Evolutionary conservation across 2,888 invertebrate genomes (phyloP).

Genomic region (Theretra japonica): DNA sequence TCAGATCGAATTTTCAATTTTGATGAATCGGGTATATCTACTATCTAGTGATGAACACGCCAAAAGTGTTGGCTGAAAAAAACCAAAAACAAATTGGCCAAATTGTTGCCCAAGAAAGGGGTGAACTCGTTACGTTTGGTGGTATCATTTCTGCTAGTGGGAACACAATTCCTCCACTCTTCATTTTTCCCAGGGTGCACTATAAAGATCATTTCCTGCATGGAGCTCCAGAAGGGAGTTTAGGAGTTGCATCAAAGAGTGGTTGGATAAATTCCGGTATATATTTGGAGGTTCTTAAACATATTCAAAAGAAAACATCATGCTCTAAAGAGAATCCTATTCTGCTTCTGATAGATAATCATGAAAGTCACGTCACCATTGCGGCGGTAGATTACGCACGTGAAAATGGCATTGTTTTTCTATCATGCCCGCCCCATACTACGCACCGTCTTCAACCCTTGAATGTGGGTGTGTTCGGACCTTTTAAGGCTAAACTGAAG

Average conservation of each 20-base stretch:
- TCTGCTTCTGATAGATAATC: not conserved
- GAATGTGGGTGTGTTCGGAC: not conserved
- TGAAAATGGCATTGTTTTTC: constrained; percentile 1
- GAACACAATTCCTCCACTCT: not conserved
- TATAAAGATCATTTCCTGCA: not conserved
- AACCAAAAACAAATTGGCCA: not conserved
- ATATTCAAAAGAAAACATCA: not conserved
- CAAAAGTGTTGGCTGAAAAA: not conserved
- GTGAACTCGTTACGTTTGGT: not conserved
- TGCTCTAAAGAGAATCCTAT: not conserved
- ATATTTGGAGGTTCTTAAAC: not conserved
- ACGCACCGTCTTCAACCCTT: not conserved
- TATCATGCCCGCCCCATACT: not conserved
- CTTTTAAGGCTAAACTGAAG: not conserved
- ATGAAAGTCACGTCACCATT: not conserved
- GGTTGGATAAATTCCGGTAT: not conserved
- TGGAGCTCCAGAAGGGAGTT: not conserved
- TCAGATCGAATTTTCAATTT: not conserved
- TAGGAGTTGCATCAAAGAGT: not conserved
- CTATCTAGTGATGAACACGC: too few relatives aligned
- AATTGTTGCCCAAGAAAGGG: not conserved
- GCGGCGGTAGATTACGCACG: not conserved
- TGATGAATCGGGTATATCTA: not conserved
- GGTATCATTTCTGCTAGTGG: not conserved
- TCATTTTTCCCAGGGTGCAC: not conserved